phyloP scores from a whole-genome alignment of 2,888 invertebrate genomes.

The Hemistola chrysoprasaria region DNA sequence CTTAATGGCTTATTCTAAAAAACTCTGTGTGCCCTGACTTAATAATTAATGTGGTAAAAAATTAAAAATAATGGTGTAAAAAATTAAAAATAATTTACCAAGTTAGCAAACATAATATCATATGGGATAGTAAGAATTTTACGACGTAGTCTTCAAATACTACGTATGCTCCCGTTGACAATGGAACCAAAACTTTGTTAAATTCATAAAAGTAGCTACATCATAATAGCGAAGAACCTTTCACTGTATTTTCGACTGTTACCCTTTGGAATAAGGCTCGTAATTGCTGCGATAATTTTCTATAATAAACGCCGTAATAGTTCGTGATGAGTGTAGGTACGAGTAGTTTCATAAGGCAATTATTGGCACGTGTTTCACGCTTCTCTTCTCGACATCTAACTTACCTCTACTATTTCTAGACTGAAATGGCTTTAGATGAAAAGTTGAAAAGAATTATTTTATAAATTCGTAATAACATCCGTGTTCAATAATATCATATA shows the following conservation, averaged over 20 bases:
- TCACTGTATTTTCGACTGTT: conserved; percentile 7
- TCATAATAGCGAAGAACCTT: conserved; percentile 3
- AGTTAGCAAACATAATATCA: no score
- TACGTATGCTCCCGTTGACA: no score
- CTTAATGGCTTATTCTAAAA: no score
- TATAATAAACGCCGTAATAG: conserved; percentile 30
- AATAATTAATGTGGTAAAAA: no score
- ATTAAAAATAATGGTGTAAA: no score
- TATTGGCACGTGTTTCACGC: conserved; percentile 57
- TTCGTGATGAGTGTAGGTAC: conserved; percentile 38
- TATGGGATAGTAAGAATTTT: no score
- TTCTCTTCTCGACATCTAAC: conserved; percentile 47
- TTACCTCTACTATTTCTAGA: conserved; percentile 36
- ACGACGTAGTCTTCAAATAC: no score
- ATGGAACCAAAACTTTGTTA: no score
- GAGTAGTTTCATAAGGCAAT: conserved; percentile 49
- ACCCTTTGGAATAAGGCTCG: conserved; percentile 10
- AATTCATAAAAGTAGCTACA: conserved; percentile 8
- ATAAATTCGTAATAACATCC: conserved; percentile 4
- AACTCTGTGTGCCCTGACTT: no score
- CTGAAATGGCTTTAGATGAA: background rate
- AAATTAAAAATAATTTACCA: no score
- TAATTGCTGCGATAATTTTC: conserved; percentile 13
- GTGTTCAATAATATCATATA: no score
- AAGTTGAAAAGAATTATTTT: conserved; percentile 10